Base-by-base conservation (phyloP, 2,113 vertebrate genomes). In the Eubucco bourcierii region DNA sequence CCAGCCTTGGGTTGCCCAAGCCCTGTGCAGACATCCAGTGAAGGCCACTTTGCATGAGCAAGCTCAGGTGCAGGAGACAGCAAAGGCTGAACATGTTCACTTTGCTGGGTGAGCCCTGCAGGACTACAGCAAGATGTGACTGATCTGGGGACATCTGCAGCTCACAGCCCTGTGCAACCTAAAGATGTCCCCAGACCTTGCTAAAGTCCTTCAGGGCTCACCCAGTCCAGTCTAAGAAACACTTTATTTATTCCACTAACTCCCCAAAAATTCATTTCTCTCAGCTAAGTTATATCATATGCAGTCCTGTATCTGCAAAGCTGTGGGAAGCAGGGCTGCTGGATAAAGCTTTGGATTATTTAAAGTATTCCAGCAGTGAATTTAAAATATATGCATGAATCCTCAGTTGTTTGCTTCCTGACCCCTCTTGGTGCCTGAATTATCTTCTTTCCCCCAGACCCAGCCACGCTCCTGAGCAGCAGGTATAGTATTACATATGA, bases 341-440 rank as follows among this genome's bases (percentile, higher is more conserved):
- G 76, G 87, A 78, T 78, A 93, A 94, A 87, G 65, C 75, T 79
- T 53, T 83, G n/a, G 89, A 90, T 94, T 95, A 91, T 75, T 90
- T 63, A 86, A 93, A 73, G 73, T 75, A 84, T 83, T 91, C 85
- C 80, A 88, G 63, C 76, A 93, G 50, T 33, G 66, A 93, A 78
- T 86, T 93, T 95, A 83, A 95, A 95, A 85, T 85, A 65, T 34
- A 78, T 12, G 61, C 59, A 79, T 28, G 70, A 93, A 84, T 55
- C 81, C 56, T 94, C 63, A 79, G 80, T 75, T 71, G 53, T 83
- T 78, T 90, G 44, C 50, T 65, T 72, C 53, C 81, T 71, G 44
- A 89, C 72, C 81, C 33, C 33, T 84, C 24, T 72, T 3, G 12
- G 52, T 1, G 4, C 81, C 75, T 58, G 87, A 79, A 87, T 96